Conservation (phyloP, 2,113 vertebrate species). For the Coptodon bakossiorum region DNA sequence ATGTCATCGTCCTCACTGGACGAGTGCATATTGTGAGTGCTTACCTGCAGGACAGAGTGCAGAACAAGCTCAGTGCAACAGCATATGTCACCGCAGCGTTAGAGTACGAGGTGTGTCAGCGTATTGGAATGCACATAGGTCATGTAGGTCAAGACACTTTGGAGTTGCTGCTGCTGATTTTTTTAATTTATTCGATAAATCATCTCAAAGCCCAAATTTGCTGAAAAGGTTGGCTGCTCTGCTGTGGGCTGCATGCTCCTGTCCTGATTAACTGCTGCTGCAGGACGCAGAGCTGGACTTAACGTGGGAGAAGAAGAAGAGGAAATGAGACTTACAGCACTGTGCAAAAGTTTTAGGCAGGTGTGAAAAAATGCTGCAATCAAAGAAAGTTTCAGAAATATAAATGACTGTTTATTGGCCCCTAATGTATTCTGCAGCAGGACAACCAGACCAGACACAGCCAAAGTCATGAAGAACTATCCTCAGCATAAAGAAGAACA, state of each 20-base stretch:
- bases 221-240: neutral
- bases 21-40: conserved; percentile 92
- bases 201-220: neutral
- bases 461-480: neutral
- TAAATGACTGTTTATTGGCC: neutral
- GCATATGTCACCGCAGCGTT: neutral
- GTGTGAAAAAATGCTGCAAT: neutral
- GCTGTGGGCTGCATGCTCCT: neutral
- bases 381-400: neutral
- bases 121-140: neutral
- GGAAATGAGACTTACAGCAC: neutral
- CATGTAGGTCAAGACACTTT: neutral
- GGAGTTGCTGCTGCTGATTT: neutral
- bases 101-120: neutral
- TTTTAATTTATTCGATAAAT: neutral
- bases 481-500: neutral
- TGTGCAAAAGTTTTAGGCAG: neutral
- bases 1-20: conserved; percentile 95
- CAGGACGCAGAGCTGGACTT: neutral
- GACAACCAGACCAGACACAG: neutral
- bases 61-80: neutral
- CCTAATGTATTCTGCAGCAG: neutral
- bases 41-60: conserved; percentile 74
- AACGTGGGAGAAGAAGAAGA: neutral
- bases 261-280: neutral